Conservation (phyloP, 30 jellyfish, hydroid and myxozoan genomes). For the Catostylus mosaicus region DNA sequence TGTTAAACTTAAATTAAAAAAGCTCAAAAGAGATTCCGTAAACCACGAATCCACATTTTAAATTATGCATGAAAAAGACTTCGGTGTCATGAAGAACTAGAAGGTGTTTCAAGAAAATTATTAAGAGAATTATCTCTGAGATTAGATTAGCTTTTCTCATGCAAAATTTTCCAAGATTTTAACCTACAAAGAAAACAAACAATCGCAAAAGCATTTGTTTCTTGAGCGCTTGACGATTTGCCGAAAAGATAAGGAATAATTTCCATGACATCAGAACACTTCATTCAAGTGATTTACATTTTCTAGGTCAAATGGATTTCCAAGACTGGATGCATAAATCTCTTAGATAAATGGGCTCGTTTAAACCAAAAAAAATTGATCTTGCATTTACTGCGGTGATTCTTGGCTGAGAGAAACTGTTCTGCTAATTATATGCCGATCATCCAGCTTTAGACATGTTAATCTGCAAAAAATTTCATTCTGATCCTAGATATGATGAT, state of each 20-base stretch:
- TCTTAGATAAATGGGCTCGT: not conserved
- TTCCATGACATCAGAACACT: not conserved
- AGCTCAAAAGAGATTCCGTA: not conserved
- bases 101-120: not conserved
- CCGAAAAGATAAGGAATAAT: not conserved
- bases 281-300: not conserved
- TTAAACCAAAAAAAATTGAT: not conserved
- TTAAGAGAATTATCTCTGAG: not conserved
- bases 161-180: not conserved
- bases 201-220: not conserved
- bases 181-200: not conserved
- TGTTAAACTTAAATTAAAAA: not conserved
- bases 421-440: no score
- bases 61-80: not conserved
- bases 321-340: not conserved
- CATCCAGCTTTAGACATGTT: no score
- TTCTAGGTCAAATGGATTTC: conserved; percentile 1
- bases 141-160: not conserved
- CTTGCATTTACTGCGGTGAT: no score
- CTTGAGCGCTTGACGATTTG: not conserved
- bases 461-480: no score
- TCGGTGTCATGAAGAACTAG: not conserved
- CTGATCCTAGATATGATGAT: no score
- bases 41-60: not conserved
- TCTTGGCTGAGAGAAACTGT: no score